Evolutionary conservation across 2,797 vertebrate genomes (phyloP).

Genomic region (Phylloscopus collybita): DNA sequence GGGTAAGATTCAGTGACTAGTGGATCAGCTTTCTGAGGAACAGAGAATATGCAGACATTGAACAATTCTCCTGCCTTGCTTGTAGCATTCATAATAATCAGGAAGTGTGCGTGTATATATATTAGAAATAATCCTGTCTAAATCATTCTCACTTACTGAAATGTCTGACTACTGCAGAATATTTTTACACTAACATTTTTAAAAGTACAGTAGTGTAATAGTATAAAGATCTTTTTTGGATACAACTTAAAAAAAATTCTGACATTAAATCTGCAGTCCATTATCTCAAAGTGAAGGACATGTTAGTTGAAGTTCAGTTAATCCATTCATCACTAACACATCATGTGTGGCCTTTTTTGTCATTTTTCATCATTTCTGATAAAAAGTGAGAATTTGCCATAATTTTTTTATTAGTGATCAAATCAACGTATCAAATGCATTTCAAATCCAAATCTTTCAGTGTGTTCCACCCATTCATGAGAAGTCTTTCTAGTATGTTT

Average conservation of each 20-base stretch:
- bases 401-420: background rate
- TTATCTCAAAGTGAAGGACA: background rate
- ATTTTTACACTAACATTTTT: background rate
- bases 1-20: background rate
- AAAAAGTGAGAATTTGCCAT: background rate
- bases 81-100: background rate
- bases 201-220: background rate
- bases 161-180: background rate
- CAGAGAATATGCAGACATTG: background rate
- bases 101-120: background rate
- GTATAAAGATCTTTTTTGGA: background rate
- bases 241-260: background rate
- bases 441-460: background rate
- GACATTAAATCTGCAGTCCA: background rate
- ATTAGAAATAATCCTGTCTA: background rate
- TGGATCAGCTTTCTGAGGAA: background rate
- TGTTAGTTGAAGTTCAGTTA: background rate
- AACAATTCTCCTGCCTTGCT: background rate
- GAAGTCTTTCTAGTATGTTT: background rate
- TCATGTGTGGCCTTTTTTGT: background rate
- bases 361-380: background rate
- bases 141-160: background rate
- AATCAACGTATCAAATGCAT: constrained; percentile 2
- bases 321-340: background rate
- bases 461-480: background rate